Evolutionary conservation across 2,888 invertebrate species (phyloP).

Genomic region (Anoplius nigerrimus): DNA sequence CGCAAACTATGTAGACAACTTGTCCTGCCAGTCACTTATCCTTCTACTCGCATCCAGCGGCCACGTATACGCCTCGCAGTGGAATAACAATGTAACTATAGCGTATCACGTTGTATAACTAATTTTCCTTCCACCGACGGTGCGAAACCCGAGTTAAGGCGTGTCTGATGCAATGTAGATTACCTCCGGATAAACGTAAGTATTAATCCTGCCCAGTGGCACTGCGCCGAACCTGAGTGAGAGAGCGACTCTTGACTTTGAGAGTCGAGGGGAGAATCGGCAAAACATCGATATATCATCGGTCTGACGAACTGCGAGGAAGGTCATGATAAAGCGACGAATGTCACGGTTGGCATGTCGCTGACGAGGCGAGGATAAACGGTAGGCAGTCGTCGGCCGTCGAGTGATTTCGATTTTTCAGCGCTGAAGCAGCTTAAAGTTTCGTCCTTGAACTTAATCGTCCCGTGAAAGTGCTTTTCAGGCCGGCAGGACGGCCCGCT

Average conservation of each 20-base stretch:
- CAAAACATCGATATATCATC: too few species aligned
- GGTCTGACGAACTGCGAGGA: too few species aligned
- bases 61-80: slow-evolving; percentile 28
- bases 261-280: too few species aligned
- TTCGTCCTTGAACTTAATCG: background rate
- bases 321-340: too few species aligned
- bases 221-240: too few species aligned
- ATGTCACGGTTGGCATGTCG: too few species aligned
- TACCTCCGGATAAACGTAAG: too few species aligned
- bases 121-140: slow-evolving; percentile 1
- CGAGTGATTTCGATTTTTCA: slow-evolving; percentile 1
- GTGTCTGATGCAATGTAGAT: too few species aligned
- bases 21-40: slow-evolving; percentile 34
- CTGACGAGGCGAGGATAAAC: too few species aligned
- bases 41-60: slow-evolving; percentile 36
- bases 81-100: slow-evolving; percentile 45
- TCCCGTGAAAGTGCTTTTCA: slow-evolving; percentile 14
- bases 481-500: background rate
- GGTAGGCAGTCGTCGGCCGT: background rate
- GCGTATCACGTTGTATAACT: slow-evolving; percentile 39
- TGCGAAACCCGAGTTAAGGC: too few species aligned
- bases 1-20: slow-evolving; percentile 46
- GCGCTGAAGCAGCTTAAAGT: background rate
- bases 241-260: too few species aligned
- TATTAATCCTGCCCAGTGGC: too few species aligned